phyloP scores from a whole-genome alignment of 2,797 vertebrate species.

The Sternotherus odoratus region DNA sequence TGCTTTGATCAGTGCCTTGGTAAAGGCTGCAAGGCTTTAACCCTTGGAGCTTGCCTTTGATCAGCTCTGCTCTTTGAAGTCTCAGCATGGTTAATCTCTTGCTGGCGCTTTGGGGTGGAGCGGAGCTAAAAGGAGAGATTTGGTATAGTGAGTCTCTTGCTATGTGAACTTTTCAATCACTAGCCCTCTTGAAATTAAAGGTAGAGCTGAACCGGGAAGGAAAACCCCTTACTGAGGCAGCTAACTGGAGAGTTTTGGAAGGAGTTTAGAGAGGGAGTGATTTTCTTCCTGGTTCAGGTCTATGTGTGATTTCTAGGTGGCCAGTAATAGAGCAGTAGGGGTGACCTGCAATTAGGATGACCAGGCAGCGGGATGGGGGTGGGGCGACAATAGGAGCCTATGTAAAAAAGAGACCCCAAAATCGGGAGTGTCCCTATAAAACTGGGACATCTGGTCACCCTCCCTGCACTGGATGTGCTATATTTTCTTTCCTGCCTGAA shows the following conservation, averaged over 20 bases:
- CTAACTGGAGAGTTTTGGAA: neutral
- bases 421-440: too few relatives aligned
- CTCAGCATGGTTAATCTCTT: neutral
- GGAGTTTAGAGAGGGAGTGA: neutral
- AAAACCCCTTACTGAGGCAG: neutral
- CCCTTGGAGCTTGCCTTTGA: neutral
- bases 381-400: too few relatives aligned
- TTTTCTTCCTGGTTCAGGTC: neutral
- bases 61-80: neutral
- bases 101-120: neutral
- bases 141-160: neutral
- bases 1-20: neutral
- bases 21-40: neutral
- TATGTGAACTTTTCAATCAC: neutral
- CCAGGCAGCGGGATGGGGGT: too few relatives aligned
- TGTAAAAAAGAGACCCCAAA: too few relatives aligned
- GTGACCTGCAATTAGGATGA: neutral
- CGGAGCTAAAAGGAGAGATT: neutral
- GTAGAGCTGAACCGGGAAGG: neutral
- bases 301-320: neutral
- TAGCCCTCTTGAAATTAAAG: neutral
- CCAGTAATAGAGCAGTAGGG: neutral
- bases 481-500: neutral
- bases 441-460: too few relatives aligned
- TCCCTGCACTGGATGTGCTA: neutral